A percentile compares a stretch with the other conserved stretches of the same genome.
Evolutionary conservation across 2,797 vertebrate genomes (phyloP).

Genomic region (Sebastiscus albofasciatus): DNA sequence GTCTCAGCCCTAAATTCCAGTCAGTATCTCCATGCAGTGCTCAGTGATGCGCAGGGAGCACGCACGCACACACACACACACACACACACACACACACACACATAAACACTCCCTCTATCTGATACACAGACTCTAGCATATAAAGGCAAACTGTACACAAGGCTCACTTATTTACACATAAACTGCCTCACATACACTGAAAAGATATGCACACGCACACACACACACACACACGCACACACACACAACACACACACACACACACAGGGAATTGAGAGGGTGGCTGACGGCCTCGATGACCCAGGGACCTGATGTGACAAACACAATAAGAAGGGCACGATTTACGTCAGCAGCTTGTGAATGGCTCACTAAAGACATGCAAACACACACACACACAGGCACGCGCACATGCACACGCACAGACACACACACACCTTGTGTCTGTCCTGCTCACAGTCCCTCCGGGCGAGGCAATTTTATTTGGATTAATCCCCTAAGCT

Average conservation of each 20-base stretch:
- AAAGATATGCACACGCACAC: neutral
- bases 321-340: slow-evolving; percentile 55
- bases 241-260: slow-evolving; percentile 15
- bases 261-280: neutral
- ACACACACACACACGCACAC: neutral
- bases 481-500: neutral
- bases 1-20: slow-evolving; percentile 69
- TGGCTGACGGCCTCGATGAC: slow-evolving; percentile 26
- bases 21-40: slow-evolving; percentile 58
- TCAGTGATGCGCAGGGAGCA: slow-evolving; percentile 54
- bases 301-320: slow-evolving; percentile 34
- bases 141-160: slow-evolving; percentile 9
- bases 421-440: neutral
- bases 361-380: slow-evolving; percentile 31
- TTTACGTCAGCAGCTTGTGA: slow-evolving; percentile 52
- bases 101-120: slow-evolving; percentile 9
- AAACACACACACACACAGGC: slow-evolving; percentile 19
- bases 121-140: slow-evolving; percentile 14
- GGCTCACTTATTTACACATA: slow-evolving; percentile 19
- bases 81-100: neutral
- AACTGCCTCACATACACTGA: neutral
- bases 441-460: neutral
- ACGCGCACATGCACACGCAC: neutral
- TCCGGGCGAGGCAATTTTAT: neutral
- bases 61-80: neutral